Evolutionary conservation across 1,140 invertebrate species (phyloP).

Genomic region (Fopius arisanus): DNA sequence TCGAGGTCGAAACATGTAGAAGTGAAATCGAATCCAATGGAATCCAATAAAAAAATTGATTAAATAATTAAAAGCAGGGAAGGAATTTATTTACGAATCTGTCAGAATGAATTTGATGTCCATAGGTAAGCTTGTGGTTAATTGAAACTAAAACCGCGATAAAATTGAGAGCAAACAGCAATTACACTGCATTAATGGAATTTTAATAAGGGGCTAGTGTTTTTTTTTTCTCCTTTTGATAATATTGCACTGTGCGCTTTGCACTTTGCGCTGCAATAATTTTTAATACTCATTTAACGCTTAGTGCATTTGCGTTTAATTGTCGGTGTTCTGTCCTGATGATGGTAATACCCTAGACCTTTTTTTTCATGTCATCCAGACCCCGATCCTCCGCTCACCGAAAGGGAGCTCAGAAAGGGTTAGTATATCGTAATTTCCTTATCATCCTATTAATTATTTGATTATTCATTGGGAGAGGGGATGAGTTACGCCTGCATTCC

Average conservation of each 20-base stretch:
- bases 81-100: no score
- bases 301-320: neutral
- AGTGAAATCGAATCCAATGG: no score
- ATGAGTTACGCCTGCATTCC: no score
- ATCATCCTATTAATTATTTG: no score
- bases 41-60: no score
- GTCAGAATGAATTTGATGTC: neutral
- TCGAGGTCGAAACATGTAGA: no score
- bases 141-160: no score
- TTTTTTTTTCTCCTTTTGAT: slow-evolving; percentile 31
- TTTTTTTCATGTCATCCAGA: slow-evolving; percentile 51
- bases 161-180: no score
- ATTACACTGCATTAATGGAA: neutral
- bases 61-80: no score
- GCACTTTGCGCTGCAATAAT: slow-evolving; percentile 18
- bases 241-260: no score
- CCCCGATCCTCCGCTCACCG: slow-evolving; percentile 52
- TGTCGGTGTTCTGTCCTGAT: neutral
- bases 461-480: no score
- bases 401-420: slow-evolving; percentile 60
- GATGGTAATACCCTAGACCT: neutral
- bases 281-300: neutral
- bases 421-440: slow-evolving; percentile 40
- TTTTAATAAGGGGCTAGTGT: slow-evolving; percentile 3
- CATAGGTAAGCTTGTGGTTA: slow-evolving; percentile 33